phyloP scores from a whole-genome alignment of 2,888 invertebrate genomes.

The Synergus umbraculus region DNA sequence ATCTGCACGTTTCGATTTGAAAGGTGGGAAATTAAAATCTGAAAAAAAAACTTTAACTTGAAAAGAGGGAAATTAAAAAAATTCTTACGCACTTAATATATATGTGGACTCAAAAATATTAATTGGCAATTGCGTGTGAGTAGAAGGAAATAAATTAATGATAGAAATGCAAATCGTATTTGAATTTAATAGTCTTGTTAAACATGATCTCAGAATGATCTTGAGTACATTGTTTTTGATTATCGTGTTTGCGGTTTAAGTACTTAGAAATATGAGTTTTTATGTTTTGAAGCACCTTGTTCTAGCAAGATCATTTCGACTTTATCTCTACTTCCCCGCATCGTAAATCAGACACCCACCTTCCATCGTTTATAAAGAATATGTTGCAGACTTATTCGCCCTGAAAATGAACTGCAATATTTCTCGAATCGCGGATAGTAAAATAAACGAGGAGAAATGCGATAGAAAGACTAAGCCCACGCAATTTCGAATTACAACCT shows the following conservation, averaged over 20 bases:
- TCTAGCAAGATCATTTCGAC: slow-evolving; percentile 26
- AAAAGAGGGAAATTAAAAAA: no score
- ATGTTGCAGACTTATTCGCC: slow-evolving; percentile 16
- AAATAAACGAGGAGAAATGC: slow-evolving; percentile 29
- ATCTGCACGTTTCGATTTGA: no score
- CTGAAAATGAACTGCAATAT: slow-evolving; percentile 34
- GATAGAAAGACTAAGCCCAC: slow-evolving; percentile 19
- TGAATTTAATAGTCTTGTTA: slow-evolving; percentile 27
- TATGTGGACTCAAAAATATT: no score
- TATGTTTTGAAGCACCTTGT: slow-evolving; percentile 24
- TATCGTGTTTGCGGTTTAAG: slow-evolving; percentile 23
- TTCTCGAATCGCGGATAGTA: slow-evolving; percentile 24
- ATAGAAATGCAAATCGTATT: background rate
- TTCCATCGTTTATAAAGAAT: slow-evolving; percentile 6
- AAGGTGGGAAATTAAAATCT: no score
- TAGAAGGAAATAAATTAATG: background rate
- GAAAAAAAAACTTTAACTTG: no score
- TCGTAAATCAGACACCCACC: slow-evolving; percentile 38
- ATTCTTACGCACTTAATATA: no score
- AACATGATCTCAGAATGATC: background rate
- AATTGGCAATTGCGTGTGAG: background rate
- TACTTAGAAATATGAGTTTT: slow-evolving; percentile 4
- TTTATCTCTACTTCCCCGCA: slow-evolving; percentile 34
- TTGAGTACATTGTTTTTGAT: slow-evolving; percentile 38
- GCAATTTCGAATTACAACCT: background rate